Evolutionary conservation across 1,140 invertebrate genomes (phyloP).

Genomic region (Drosophila willistoni): DNA sequence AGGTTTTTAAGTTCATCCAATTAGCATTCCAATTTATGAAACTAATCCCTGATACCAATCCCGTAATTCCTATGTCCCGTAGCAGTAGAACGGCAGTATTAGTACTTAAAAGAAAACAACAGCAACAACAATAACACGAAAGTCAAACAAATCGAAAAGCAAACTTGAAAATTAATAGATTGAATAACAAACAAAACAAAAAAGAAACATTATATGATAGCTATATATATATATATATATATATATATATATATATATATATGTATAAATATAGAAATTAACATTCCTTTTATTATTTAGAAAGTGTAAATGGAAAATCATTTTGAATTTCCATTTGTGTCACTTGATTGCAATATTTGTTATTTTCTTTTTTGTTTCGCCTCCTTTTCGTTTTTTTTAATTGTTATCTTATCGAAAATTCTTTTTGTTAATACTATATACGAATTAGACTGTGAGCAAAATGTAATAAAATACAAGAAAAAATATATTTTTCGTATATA

Average conservation of each 20-base stretch:
- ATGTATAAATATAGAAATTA: background rate
- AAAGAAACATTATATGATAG: background rate
- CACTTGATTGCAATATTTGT: slow-evolving; percentile 34
- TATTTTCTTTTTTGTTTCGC: background rate
- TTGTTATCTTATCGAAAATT: slow-evolving; percentile 14
- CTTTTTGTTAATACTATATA: slow-evolving; percentile 9
- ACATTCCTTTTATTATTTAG: slow-evolving; percentile 39
- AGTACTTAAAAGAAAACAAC: slow-evolving; percentile 43
- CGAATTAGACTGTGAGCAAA: slow-evolving; percentile 17
- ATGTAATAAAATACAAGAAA: background rate
- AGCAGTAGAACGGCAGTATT: slow-evolving; percentile 42
- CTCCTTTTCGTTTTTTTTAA: background rate
- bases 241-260: background rate
- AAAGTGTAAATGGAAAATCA: background rate
- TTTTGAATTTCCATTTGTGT: slow-evolving; percentile 4
- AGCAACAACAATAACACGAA: background rate
- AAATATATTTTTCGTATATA: background rate
- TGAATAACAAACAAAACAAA: background rate
- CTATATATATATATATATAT: background rate
- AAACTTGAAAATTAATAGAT: background rate
- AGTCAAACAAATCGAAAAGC: slow-evolving; percentile 34
- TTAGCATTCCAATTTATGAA: slow-evolving; percentile 63
- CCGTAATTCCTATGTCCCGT: background rate
- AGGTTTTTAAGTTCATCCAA: slow-evolving; percentile 53
- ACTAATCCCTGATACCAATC: slow-evolving; percentile 19